These are phyloP conservation scores for Cyanoramphus novaezelandiae DNA, from an alignment of 2,113 vertebrate genomes.

Conservation along the genomic window DNA sequence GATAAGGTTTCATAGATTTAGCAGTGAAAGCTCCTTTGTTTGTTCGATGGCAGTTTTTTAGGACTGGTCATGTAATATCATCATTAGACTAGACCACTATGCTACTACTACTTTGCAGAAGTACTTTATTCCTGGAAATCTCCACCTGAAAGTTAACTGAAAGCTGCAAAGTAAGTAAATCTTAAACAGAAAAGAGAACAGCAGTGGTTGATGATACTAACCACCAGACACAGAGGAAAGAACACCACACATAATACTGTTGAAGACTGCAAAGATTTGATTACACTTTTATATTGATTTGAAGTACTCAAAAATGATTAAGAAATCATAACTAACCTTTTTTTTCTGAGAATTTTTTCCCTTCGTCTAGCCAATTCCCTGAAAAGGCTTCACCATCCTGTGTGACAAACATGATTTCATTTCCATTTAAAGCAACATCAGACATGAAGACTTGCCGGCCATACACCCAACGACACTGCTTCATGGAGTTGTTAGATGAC, in stretches of 20 bases:
- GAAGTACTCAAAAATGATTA: not conserved
- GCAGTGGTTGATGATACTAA: not conserved
- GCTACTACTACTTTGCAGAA: not conserved
- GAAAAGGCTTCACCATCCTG: constrained; percentile 93
- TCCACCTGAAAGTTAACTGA: not conserved
- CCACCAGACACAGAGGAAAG: not conserved
- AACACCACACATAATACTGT: not conserved
- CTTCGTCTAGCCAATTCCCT: constrained; percentile 88
- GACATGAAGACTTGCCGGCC: constrained; percentile 94
- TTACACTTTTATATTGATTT: not conserved
- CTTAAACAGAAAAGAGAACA: not conserved
- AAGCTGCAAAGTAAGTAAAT: not conserved
- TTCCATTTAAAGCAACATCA: constrained; percentile 89
- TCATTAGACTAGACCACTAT: not conserved
- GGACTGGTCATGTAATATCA: not conserved
- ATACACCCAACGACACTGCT: constrained; percentile 92
- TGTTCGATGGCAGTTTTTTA: not conserved
- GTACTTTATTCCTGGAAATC: not conserved
- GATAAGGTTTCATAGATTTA: not conserved
- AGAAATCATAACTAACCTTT: constrained; percentile 81
- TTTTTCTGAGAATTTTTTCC: constrained; percentile 83
- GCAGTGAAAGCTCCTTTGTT: not conserved
- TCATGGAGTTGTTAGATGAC: constrained; percentile 81
- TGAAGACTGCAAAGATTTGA: not conserved
- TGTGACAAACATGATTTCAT: constrained; percentile 90